Conservation (phyloP, 23 tunicate species). For the Styela plicata region DNA sequence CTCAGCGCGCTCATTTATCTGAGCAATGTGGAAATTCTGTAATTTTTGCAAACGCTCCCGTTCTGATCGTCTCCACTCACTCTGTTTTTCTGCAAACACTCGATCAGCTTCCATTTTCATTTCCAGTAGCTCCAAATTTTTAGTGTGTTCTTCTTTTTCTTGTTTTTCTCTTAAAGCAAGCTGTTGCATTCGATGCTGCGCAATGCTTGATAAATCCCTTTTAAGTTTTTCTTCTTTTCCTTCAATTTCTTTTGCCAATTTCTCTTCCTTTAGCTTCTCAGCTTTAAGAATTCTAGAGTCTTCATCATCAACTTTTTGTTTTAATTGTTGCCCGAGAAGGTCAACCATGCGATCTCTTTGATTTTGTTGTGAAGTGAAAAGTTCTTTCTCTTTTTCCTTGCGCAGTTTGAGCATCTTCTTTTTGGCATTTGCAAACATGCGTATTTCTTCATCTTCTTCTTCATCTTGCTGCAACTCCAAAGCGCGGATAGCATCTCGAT, state of each 20-base stretch:
- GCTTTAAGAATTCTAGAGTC: conserved; percentile 61
- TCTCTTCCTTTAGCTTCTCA: conserved; percentile 45
- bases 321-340: conserved; percentile 51
- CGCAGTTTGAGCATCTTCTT: conserved; percentile 72
- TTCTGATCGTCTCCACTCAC: conserved; percentile 32
- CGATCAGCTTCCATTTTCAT: conserved; percentile 77
- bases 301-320: conserved; percentile 82
- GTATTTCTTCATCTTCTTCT: conserved; percentile 82
- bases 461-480: conserved; percentile 71
- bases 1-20: conserved; percentile 74
- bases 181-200: conserved; percentile 77
- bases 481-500: conserved; percentile 57
- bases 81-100: conserved; percentile 56
- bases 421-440: conserved; percentile 81
- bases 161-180: conserved; percentile 38
- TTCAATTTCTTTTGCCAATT: conserved; percentile 38
- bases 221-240: conserved; percentile 57
- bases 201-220: conserved; percentile 49
- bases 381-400: conserved; percentile 68
- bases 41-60: conserved; percentile 31
- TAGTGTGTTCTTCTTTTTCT: conserved; percentile 43
- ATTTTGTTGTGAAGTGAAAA: conserved; percentile 55
- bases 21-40: conserved; percentile 67
- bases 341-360: conserved; percentile 72
- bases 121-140: conserved; percentile 38